Base-by-base conservation (phyloP, 2,113 vertebrate species). In the Larimichthys polyactis region DNA sequence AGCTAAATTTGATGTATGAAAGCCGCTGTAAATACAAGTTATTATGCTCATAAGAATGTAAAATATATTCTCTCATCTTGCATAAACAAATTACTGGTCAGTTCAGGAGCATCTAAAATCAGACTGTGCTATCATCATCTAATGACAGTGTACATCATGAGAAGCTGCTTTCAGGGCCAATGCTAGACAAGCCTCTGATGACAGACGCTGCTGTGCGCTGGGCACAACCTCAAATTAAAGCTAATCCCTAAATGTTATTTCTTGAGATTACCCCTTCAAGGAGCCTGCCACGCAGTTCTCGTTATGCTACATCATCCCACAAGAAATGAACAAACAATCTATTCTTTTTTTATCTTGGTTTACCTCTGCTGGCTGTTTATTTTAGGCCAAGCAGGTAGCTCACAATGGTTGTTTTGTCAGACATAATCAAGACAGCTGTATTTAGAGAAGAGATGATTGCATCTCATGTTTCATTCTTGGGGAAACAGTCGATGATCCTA, bases 231-330 rank as follows among this genome's bases (percentile, higher is more conserved):
- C 77, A 74, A 87, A 93, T 93, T 89, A 89, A 57, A 85, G 48
- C 51, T 83, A 83, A 92, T 81, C 87, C 84, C 81, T 86, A 71
- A 77, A 86, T 90, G 86, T 87, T 89, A 79, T 82, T 87, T 78
- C 82, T 82, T 51, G 17, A 83, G 75, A 73, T 91, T 57, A 79
- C n/a, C 24, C 71, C 64, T 71, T 80, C 71, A 81, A n/a, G 19
- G 49, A 78, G 59, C 2, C 62, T n/a, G 62, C 46, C 64, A 40
- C 11, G 15, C 59, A 48, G 24, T 70, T 65, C 43, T 69, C n/a
- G 4, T 22, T 65, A 58, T 9, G 75, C 79, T 64, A 79, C 69
- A 71, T 77, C 63, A 72, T 78, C 68, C 78, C 36, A 20, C 72
- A 15, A 69, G 67, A 78, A 57, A 58, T 44, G 68, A 77, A 82